phyloP scores from a whole-genome alignment of 2,888 invertebrate genomes.

The Ophioninae sp. region DNA sequence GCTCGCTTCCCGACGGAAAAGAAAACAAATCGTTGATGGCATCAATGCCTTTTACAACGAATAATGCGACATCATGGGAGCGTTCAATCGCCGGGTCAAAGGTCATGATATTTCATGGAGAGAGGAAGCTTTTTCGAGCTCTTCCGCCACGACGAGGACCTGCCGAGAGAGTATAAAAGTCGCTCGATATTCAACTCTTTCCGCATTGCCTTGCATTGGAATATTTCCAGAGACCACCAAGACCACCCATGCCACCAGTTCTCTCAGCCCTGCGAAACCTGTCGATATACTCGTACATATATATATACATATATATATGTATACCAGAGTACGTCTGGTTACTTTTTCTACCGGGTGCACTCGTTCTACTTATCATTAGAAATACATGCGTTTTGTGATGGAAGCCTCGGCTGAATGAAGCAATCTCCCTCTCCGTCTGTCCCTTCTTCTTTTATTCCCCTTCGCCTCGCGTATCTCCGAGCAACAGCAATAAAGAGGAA shows the following conservation, averaged over 20 bases:
- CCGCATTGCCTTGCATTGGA: slow-evolving; percentile 6
- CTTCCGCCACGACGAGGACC: neutral
- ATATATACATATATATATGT: neutral
- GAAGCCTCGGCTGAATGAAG: slow-evolving; percentile 35
- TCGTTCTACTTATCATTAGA: slow-evolving; percentile 46
- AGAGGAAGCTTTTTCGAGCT: slow-evolving; percentile 25
- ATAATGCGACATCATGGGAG: slow-evolving; percentile 14
- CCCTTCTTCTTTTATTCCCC: neutral
- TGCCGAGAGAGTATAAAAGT: slow-evolving; percentile 21
- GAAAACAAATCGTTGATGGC: slow-evolving; percentile 1
- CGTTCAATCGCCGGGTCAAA: slow-evolving; percentile 32
- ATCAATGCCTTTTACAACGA: slow-evolving; percentile 3
- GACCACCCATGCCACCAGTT: slow-evolving; percentile 6
- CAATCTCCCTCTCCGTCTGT: neutral
- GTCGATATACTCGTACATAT: neutral
- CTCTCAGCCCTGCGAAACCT: neutral
- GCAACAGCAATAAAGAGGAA: slow-evolving; percentile 55
- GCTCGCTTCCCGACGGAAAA: neutral
- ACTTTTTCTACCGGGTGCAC: slow-evolving; percentile 12
- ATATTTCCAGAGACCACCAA: slow-evolving; percentile 36
- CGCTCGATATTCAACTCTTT: slow-evolving; percentile 56
- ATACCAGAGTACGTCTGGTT: neutral
- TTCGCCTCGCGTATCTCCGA: neutral
- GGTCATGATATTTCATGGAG: slow-evolving; percentile 46
- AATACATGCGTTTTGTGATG: slow-evolving; percentile 39